Evolutionary conservation across 2,888 invertebrate genomes (phyloP), one percentile per base, ranked within the genome.

Genomic region (Stramonita haemastoma): DNA sequence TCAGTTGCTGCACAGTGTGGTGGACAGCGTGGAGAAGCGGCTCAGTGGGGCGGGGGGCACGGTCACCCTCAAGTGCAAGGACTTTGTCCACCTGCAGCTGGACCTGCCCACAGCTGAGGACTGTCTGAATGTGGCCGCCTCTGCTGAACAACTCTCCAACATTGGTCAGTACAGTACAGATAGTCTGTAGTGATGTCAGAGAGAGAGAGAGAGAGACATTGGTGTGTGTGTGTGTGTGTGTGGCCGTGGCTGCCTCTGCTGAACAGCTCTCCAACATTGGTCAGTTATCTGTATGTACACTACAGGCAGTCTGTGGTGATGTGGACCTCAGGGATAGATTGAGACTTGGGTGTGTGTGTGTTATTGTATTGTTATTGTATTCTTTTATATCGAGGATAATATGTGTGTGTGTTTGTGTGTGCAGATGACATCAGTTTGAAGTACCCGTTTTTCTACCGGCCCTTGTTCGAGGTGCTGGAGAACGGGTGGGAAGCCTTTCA

Each of bases 361-460:
- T n/a, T n/a, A n/a, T n/a, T n/a, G n/a, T n/a, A n/a, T n/a, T n/a
- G n/a, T n/a, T n/a, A n/a, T n/a, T n/a, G n/a, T n/a, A n/a, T n/a
- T n/a, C n/a, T n/a, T n/a, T n/a, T n/a, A n/a, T n/a, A n/a, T n/a
- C n/a, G n/a, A n/a, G n/a, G n/a, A n/a, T n/a, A n/a, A n/a, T n/a
- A n/a, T n/a, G n/a, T n/a, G n/a, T n/a, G 56, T 84, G 26, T 56
- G 84, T 19, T 8, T 66, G 17, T 87, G 86, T 83, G 93, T 93
- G 22, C 94, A 97, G 97, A 97, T 92, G 98, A 98, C 93, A 97
- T 97, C 84, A 96, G 96, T 83, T 97, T 98, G 91, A 97, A 98
- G 93, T 99, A 99, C 96, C 98, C 99, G n/a, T 99, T 99, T 96
- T 99, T 98, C 96, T 99, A 98, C 96, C 97, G 98, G 93, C 98